These are phyloP conservation scores for Operophtera brumata DNA, from an alignment of 2,888 invertebrate genomes.

Conservation along the genomic window DNA sequence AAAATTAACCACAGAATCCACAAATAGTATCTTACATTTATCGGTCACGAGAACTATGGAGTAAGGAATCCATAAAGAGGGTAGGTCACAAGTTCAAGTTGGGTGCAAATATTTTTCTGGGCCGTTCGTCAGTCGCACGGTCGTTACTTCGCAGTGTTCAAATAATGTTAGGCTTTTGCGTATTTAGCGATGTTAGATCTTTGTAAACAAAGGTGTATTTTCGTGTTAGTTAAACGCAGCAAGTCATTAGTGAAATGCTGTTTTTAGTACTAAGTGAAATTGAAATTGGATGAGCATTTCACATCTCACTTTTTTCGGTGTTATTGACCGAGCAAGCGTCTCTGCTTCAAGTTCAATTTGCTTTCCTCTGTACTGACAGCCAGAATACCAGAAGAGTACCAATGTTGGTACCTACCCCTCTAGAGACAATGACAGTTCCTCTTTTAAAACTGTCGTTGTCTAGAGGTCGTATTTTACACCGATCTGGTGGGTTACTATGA, in stretches of 20 bases:
- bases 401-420: too few species aligned
- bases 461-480: too few species aligned
- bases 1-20: slow-evolving; percentile 3
- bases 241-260: background rate
- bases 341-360: too few species aligned
- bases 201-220: background rate
- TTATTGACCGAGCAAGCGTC: too few species aligned
- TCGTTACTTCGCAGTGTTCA: slow-evolving; percentile 3
- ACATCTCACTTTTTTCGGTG: too few species aligned
- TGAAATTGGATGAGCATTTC: background rate
- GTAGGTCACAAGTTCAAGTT: slow-evolving; percentile 8
- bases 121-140: slow-evolving; percentile 9
- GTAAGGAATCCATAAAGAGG: slow-evolving; percentile 36
- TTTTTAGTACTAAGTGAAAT: background rate
- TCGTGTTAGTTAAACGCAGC: background rate
- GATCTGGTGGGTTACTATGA: too few species aligned
- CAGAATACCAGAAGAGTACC: too few species aligned
- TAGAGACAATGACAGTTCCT: too few species aligned
- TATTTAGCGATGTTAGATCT: background rate
- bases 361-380: too few species aligned
- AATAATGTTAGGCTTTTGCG: slow-evolving; percentile 13
- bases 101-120: slow-evolving; percentile 29
- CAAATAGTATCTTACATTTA: slow-evolving; percentile 2
- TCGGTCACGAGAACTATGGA: slow-evolving; percentile 29
- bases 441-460: too few species aligned